A percentile compares a stretch with the other conserved stretches of the same genome.
phyloP scores from a whole-genome alignment of 2,888 invertebrate genomes.

The Pycnomerus fuliginosus region DNA sequence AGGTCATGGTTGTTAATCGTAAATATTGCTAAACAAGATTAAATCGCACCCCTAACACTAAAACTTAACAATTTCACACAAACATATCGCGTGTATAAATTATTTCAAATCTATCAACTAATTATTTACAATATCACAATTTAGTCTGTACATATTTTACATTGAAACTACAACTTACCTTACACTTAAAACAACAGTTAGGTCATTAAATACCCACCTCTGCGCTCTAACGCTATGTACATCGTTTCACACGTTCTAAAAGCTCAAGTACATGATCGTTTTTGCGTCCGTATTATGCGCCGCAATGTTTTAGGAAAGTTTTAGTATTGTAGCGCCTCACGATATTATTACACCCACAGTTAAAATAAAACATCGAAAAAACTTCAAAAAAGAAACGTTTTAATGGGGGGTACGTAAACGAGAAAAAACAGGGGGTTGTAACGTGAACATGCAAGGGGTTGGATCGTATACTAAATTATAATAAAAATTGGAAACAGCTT shows the following conservation, averaged over 20 bases:
- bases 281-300: conserved; percentile 5
- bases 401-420: conserved; percentile 4
- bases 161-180: no score
- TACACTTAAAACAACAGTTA: conserved; percentile 33
- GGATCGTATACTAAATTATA: no score
- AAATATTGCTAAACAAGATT: conserved; percentile 35
- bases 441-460: conserved; percentile 6
- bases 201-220: conserved; percentile 40
- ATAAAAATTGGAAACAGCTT: conserved; percentile 22
- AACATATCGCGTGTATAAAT: conserved; percentile 30
- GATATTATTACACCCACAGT: conserved; percentile 32
- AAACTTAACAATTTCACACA: conserved; percentile 30
- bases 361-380: conserved; percentile 17
- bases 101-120: conserved; percentile 33
- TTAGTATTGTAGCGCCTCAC: conserved; percentile 33
- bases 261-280: conserved; percentile 36
- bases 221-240: conserved; percentile 36
- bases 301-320: conserved; percentile 3
- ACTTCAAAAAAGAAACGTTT: conserved; percentile 7
- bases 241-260: conserved; percentile 39
- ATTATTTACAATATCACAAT: conserved; percentile 53
- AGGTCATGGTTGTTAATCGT: conserved; percentile 12
- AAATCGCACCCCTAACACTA: conserved; percentile 28
- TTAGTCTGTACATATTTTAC: conserved; percentile 48
- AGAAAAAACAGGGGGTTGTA: no score